phyloP scores from a whole-genome alignment of 2,113 vertebrate species.

The Hemicordylus capensis region DNA sequence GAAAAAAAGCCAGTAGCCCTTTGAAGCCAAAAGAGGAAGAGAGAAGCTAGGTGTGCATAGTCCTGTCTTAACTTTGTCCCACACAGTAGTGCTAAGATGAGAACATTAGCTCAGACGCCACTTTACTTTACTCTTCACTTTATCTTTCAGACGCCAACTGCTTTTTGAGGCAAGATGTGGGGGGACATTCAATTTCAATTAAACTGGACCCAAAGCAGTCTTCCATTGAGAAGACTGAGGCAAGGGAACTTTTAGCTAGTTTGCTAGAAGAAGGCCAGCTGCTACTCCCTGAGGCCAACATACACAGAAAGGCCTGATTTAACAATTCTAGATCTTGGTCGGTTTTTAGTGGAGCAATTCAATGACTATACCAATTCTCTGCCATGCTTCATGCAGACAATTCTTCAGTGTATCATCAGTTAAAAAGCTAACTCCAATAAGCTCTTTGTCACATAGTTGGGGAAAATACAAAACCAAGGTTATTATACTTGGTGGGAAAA shows the following conservation, averaged over 20 bases:
- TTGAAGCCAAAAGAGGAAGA: background rate
- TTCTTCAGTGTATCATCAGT: background rate
- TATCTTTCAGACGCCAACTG: background rate
- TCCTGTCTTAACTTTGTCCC: background rate
- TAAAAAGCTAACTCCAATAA: constrained; percentile 15
- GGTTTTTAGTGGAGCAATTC: background rate
- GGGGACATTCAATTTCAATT: background rate
- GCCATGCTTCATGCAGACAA: background rate
- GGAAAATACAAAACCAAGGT: constrained; percentile 4
- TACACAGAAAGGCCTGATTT: no score
- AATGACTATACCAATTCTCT: background rate
- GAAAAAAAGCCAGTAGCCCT: background rate
- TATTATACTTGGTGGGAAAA: background rate
- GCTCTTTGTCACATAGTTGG: background rate
- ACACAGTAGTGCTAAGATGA: background rate
- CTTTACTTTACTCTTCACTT: no score
- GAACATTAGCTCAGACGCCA: background rate
- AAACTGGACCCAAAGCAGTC: background rate
- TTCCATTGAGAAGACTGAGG: background rate
- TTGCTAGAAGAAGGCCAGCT: no score
- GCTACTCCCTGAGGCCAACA: no score
- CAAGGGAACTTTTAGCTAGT: no score
- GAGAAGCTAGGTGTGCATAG: background rate
- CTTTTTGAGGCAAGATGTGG: background rate
- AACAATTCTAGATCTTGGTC: background rate